Base-by-base conservation (phyloP, 2,797 vertebrate species). In the Enteromius unitaeniatus region DNA sequence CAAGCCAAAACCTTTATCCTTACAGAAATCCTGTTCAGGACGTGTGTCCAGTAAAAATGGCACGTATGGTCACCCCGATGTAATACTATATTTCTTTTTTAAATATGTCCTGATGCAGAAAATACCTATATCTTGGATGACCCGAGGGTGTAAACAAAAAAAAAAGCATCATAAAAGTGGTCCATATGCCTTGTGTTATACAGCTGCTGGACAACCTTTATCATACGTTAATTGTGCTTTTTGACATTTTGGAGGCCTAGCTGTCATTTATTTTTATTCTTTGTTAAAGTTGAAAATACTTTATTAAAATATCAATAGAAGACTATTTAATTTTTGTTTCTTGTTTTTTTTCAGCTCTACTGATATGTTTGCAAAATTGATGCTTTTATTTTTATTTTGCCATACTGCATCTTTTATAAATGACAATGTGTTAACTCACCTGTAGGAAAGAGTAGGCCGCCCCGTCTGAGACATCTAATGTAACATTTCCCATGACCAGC, bases 381-480 rank as follows among this genome's bases (percentile, higher is more conserved):
- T 62, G 28, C 11, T 15, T 2, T 62, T 6, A 0, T 26, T 26
- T 60, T 60, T 13, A 14, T 42, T 40, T 17, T 58, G 69, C 31
- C 26, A 47, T 17, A 45, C 0, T 47, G 21, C 4, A 64, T 15
- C 19, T n/a, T 1, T 73, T 45, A 14, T 47, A 60, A 34, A 42
- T 1, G 0, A 4, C 5, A 42, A 14, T 19, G 9, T 7, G 1
- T 21, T 11, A 14, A 37, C 83, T 78, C 79, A 93, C 95, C 94
- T 95, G 94, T 28, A 95, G 86, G 85, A 95, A 95, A 72, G 95
- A 95, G 87, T 95, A 95, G 0, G 94, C 94, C 0, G 94, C 91
- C 87, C 94, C 95, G 70, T 94, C 93, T 0, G 93, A 94, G 26
- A 95, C 93, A 0, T 95, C 95, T 92, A 95, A 89, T 6, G 92